Conservation (phyloP, 2,888 invertebrate genomes). For the Eupithecia exiguata region DNA sequence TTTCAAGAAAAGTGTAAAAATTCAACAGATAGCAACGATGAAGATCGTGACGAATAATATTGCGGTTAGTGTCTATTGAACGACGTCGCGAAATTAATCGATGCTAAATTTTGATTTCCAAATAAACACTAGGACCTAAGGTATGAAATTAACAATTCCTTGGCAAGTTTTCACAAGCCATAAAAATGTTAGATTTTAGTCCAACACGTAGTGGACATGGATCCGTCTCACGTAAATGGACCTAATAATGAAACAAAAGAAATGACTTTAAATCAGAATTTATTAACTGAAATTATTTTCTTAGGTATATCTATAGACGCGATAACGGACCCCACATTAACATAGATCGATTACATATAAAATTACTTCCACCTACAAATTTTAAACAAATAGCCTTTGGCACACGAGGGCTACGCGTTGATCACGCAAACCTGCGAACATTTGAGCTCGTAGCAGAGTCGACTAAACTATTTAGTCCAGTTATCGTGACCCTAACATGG, state of each 20-base stretch:
- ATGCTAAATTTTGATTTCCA: slow-evolving; percentile 17
- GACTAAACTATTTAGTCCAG: background rate
- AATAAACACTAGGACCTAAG: background rate
- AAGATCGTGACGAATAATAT: slow-evolving; percentile 12
- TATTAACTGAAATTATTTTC: slow-evolving; percentile 29
- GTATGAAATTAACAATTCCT: slow-evolving; percentile 19
- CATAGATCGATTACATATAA: slow-evolving; percentile 26
- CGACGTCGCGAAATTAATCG: slow-evolving; percentile 18
- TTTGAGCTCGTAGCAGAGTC: background rate
- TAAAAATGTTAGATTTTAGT: slow-evolving; percentile 2
- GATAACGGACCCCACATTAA: slow-evolving; percentile 30
- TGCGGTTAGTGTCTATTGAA: slow-evolving; percentile 1
- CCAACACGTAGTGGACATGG: slow-evolving; percentile 11
- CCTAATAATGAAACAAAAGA: slow-evolving; percentile 32
- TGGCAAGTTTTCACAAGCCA: slow-evolving; percentile 15
- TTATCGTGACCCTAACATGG: slow-evolving; percentile 1
- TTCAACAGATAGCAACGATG: slow-evolving; percentile 14
- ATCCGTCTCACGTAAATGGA: slow-evolving; percentile 14
- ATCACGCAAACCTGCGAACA: background rate
- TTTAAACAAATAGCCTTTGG: slow-evolving; percentile 8
- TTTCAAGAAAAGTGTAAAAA: slow-evolving; percentile 6
- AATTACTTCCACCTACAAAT: slow-evolving; percentile 26
- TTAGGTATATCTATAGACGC: slow-evolving; percentile 29
- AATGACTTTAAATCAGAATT: slow-evolving; percentile 30
- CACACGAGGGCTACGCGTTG: background rate